Evolutionary conservation across 2,113 vertebrate species (phyloP), one percentile per base, ranked within the genome.

Genomic region (Hystrix brachyura): DNA sequence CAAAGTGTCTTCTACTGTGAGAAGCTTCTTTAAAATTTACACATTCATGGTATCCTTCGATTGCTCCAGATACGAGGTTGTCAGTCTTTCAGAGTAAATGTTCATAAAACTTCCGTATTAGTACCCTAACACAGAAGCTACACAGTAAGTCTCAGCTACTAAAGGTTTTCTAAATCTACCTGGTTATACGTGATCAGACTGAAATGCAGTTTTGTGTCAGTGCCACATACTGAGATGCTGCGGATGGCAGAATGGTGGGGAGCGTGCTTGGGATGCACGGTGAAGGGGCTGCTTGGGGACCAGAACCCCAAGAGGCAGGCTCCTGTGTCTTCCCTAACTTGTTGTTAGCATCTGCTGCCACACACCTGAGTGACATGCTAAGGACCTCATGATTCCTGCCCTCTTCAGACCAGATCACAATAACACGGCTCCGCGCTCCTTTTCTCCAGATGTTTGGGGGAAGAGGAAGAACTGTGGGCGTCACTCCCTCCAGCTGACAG

Each of bases 161-260:
- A 62, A 34, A 65, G 4, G 2, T 60, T 55, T 72, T 74, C 69
- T 60, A 23, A 79, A 76, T 23, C 7, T 15, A 46, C 18, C 53
- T 27, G 29, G 15, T 38, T 8, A 8, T 29, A 2, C n/a, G 12
- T 87, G 32, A 85, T 51, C 34, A 87, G 34, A 65, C 21, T 65
- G 46, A 86, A 94, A 84, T 27, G 76, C n/a, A 25, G 34, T 43
- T 87, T 85, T 83, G 89, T 12, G 51, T 87, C 10, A 86, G 43
- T 32, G 19, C 59, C 13, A 27, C 23, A 43, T 12, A 55, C 3
- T n/a, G 23, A 83, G 62, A 55, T 19, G 14, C 25, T 15, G 29
- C 29, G 23, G 32, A 34, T 12, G 21, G 90, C 67, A 91, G 21
- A 19, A 53, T 38, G 51, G 21, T 38, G 27, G n/a, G 43, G 6